Evolutionary conservation across 37 sponge, comb jelly and placozoan genomes (phyloP).

Genomic region (Aphrocallistes beatrix): DNA sequence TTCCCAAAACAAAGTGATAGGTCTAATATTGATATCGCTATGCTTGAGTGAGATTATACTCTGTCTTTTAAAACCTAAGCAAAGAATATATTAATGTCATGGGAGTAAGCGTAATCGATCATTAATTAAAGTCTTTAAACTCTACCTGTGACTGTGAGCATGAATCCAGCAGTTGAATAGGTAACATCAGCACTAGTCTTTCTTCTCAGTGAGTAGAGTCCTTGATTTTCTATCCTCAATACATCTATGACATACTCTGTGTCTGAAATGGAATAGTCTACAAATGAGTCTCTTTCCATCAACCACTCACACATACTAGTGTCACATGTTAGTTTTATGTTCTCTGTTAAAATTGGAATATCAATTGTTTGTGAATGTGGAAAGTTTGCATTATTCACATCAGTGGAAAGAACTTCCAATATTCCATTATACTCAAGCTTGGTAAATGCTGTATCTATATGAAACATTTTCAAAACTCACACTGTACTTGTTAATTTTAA

Average conservation of each 20-base stretch:
- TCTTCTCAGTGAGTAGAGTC: background rate
- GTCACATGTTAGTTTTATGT: background rate
- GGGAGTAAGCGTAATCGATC: background rate
- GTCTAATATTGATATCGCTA: background rate
- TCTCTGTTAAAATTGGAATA: background rate
- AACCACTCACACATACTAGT: background rate
- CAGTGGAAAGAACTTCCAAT: no score
- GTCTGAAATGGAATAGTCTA: no score
- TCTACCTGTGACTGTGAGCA: background rate
- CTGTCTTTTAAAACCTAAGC: background rate
- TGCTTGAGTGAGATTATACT: background rate
- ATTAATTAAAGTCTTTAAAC: background rate
- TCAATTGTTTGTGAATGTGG: background rate
- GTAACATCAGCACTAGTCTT: background rate
- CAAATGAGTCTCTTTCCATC: no score
- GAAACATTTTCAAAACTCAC: no score
- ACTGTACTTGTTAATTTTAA: no score
- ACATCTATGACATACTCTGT: background rate
- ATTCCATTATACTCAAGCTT: no score
- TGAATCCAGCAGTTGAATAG: background rate
- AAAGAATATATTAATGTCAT: no score
- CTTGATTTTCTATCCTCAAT: background rate
- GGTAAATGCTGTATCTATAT: no score
- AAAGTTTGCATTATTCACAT: no score
- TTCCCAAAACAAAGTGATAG: background rate